Percentiles rank a stretch among this genome's conserved stretches.
These are phyloP conservation scores for Hydrochoerus hydrochaeris DNA, from an alignment of 2,113 vertebrate genomes.

Conservation along the genomic window DNA sequence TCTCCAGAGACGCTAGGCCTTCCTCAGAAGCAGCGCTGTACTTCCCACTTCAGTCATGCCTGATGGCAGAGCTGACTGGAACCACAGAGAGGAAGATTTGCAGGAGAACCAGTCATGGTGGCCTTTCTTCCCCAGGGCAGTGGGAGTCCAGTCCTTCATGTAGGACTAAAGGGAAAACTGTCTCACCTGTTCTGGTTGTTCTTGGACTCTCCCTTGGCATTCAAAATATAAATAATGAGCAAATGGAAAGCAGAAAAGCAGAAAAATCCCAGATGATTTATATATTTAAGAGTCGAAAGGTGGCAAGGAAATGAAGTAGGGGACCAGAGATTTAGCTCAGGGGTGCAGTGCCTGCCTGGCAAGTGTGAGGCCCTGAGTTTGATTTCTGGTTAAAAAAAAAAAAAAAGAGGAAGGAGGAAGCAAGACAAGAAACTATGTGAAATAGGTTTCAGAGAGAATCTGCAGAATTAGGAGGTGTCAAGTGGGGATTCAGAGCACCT, in stretches of 20 bases:
- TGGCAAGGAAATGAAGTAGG: neutral
- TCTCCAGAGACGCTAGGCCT: constrained; percentile 5
- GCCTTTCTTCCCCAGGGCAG: neutral
- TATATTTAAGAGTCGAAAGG: neutral
- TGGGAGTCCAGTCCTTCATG: neutral
- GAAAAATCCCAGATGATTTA: neutral
- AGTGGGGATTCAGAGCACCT: neutral
- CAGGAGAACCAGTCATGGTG: neutral
- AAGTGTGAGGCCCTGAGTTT: too few relatives aligned
- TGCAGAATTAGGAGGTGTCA: too few relatives aligned
- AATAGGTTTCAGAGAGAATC: neutral
- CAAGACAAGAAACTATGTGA: neutral
- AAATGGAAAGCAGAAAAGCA: neutral
- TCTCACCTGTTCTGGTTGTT: neutral
- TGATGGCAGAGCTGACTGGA: too few relatives aligned
- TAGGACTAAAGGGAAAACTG: neutral
- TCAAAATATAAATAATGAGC: neutral
- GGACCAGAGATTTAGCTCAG: too few relatives aligned
- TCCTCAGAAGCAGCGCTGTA: neutral
- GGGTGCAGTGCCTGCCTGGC: too few relatives aligned
- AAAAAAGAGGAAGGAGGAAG: neutral
- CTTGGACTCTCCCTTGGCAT: neutral
- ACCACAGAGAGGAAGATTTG: neutral
- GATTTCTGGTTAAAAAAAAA: too few relatives aligned
- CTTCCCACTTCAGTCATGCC: neutral